A percentile compares a stretch with the other conserved stretches of the same genome.
Evolutionary conservation across 2,797 vertebrate genomes (phyloP).

Genomic region (Poeciliopsis infans): DNA sequence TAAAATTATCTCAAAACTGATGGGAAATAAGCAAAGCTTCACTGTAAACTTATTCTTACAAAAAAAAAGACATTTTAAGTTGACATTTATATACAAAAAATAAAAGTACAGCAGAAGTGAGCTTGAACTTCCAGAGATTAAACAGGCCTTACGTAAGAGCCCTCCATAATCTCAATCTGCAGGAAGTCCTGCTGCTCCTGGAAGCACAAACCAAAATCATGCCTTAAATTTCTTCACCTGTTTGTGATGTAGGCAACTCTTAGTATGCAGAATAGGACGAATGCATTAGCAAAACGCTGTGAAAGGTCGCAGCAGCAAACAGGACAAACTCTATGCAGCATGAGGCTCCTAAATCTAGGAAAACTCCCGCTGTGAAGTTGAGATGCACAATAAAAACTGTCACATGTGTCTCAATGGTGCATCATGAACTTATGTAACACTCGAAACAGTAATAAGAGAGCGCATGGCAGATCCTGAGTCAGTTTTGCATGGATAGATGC

Average conservation of each 20-base stretch:
- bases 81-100: not conserved
- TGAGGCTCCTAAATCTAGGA: not conserved
- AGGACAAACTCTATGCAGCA: conserved; percentile 6
- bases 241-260: conserved; percentile 41
- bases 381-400: not conserved
- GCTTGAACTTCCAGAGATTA: conserved; percentile 60
- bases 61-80: not conserved
- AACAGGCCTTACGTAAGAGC: conserved; percentile 67
- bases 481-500: conserved; percentile 1
- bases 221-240: conserved; percentile 1
- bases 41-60: not conserved
- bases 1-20: conserved; percentile 5
- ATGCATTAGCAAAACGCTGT: conserved; percentile 11
- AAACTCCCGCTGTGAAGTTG: not conserved
- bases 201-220: not conserved
- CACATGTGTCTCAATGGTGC: conserved; percentile 7
- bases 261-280: conserved; percentile 30
- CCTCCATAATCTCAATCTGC: conserved; percentile 66
- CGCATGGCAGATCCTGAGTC: conserved; percentile 37
- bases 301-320: conserved; percentile 29
- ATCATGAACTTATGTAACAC: conserved; percentile 33
- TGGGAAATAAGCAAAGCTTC: not conserved
- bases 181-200: conserved; percentile 31
- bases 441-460: conserved; percentile 6
- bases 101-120: conserved; percentile 17